phyloP scores from a whole-genome alignment of 1,140 invertebrate genomes.

The Zaprionus camerounensis region DNA sequence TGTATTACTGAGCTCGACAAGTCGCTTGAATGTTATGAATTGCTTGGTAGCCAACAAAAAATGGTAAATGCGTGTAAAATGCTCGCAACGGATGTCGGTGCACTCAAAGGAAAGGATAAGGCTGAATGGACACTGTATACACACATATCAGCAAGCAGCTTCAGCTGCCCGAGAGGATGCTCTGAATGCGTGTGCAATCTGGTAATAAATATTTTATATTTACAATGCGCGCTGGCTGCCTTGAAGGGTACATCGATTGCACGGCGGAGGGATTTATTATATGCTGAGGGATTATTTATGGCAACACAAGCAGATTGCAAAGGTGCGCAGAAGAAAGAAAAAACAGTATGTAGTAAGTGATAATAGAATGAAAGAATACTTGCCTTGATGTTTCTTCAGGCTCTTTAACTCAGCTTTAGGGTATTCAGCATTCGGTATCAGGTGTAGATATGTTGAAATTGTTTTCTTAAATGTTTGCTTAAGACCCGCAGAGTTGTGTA shows the following conservation, averaged over 20 bases:
- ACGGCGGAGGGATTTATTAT: background rate
- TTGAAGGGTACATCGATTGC: constrained; percentile 18
- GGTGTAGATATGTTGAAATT: constrained; percentile 13
- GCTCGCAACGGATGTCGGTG: constrained; percentile 59
- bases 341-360: background rate
- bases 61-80: constrained; percentile 43
- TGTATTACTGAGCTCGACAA: constrained; percentile 12
- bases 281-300: constrained; percentile 1
- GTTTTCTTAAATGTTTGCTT: constrained; percentile 42
- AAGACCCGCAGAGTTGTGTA: constrained; percentile 31
- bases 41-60: constrained; percentile 37
- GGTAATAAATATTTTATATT: constrained; percentile 79
- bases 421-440: constrained; percentile 15
- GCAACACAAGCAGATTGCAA: background rate
- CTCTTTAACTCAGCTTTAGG: background rate
- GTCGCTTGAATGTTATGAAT: constrained; percentile 63
- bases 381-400: background rate
- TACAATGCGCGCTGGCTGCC: constrained; percentile 53
- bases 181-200: constrained; percentile 68
- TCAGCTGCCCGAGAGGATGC: constrained; percentile 28
- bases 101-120: constrained; percentile 69
- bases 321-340: background rate
- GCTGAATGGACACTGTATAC: constrained; percentile 48
- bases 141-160: constrained; percentile 51
- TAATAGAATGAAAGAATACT: background rate